phyloP scores from a whole-genome alignment of 2,888 invertebrate species.

The Laothoe populi region DNA sequence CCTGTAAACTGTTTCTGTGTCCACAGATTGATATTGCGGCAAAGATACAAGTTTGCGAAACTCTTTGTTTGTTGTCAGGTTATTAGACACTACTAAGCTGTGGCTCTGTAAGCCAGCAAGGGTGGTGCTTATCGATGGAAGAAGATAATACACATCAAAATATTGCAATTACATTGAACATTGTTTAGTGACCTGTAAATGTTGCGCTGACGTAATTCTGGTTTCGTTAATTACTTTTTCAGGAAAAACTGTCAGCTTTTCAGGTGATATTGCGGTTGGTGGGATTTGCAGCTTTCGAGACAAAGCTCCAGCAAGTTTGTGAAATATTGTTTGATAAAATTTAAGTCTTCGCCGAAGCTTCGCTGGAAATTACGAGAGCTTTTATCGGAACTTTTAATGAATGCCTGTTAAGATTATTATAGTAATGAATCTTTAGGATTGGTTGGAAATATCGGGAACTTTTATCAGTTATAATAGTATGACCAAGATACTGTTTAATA shows the following conservation, averaged over 20 bases:
- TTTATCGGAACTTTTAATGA: constrained; percentile 21
- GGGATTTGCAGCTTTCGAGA: constrained; percentile 21
- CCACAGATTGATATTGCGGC: too few species aligned
- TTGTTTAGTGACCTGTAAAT: neutral
- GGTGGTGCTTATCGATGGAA: too few species aligned
- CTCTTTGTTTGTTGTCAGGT: too few species aligned
- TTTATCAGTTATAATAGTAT: neutral
- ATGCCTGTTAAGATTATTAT: constrained; percentile 21
- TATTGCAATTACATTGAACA: neutral
- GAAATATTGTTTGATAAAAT: constrained; percentile 22
- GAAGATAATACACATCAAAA: neutral
- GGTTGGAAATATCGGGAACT: neutral
- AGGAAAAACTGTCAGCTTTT: constrained; percentile 15
- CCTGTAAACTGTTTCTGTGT: too few species aligned
- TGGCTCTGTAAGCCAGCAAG: too few species aligned
- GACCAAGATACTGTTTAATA: neutral
- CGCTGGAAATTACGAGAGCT: constrained; percentile 18
- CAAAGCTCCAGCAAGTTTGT: constrained; percentile 20
- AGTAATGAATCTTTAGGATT: constrained; percentile 7
- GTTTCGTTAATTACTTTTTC: constrained; percentile 23
- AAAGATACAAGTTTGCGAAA: too few species aligned
- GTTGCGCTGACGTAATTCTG: neutral
- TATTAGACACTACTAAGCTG: too few species aligned
- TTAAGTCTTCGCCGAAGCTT: constrained; percentile 15
- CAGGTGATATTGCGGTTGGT: constrained; percentile 15